Percentiles rank a stretch among this genome's conserved stretches.
These are phyloP conservation scores for Rhimphoctona megacephalus DNA, from an alignment of 2,888 invertebrate genomes.

Conservation along the genomic window DNA sequence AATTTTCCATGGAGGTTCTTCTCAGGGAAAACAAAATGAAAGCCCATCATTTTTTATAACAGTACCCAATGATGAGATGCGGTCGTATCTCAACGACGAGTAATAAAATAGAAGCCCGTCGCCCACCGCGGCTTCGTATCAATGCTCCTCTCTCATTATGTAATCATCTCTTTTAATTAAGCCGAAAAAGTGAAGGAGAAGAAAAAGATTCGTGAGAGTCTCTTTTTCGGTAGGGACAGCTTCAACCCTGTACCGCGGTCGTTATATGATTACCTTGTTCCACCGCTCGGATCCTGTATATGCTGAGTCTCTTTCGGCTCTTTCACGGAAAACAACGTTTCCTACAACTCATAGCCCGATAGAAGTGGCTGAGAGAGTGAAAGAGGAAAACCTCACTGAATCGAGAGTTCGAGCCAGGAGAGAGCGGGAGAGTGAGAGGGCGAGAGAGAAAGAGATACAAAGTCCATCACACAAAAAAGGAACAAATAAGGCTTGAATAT, in stretches of 20 bases:
- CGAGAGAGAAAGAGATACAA: neutral
- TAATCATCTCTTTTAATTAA: conserved; percentile 79
- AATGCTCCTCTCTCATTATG: conserved; percentile 76
- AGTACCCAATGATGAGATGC: neutral
- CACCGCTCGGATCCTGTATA: conserved; percentile 70
- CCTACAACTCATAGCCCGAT: conserved; percentile 3
- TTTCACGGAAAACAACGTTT: conserved; percentile 43
- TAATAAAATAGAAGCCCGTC: conserved; percentile 1
- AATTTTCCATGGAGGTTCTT: neutral
- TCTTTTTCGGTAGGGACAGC: conserved; percentile 50
- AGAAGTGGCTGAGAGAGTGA: neutral
- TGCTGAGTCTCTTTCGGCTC: conserved; percentile 40
- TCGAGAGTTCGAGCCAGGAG: conserved; percentile 23
- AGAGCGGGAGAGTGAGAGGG: no score
- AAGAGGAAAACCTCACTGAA: conserved; percentile 27
- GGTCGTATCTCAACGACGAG: neutral
- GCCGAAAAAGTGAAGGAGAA: conserved; percentile 58
- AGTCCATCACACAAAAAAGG: neutral
- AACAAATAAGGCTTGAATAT: conserved; percentile 47
- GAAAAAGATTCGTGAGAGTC: conserved; percentile 53
- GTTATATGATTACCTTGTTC: conserved; percentile 72
- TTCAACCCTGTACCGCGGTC: conserved; percentile 61
- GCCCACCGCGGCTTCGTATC: conserved; percentile 66
- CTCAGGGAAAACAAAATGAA: neutral
- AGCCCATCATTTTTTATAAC: neutral